These are phyloP conservation scores for Phymorhynchus buccinoides DNA, from an alignment of 1,140 invertebrate genomes.

Conservation along the genomic window DNA sequence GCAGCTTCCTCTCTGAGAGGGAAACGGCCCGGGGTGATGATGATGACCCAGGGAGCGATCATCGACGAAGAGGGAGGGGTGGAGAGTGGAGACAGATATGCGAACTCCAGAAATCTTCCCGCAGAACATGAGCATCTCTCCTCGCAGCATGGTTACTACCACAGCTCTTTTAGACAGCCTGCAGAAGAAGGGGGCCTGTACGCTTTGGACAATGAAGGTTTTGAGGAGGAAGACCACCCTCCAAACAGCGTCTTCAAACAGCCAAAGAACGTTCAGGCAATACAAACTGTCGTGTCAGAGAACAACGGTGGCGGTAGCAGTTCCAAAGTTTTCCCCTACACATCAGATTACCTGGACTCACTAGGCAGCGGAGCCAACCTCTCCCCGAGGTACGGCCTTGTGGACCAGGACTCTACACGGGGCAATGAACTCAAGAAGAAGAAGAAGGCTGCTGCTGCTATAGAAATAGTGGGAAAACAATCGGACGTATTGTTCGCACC, in stretches of 20 bases:
- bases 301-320: not conserved
- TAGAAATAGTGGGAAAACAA: not conserved
- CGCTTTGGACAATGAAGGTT: not conserved
- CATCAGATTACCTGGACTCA: not conserved
- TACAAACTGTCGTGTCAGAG: not conserved
- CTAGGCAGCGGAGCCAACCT: not conserved
- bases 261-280: not conserved
- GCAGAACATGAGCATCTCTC: not conserved
- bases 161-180: not conserved
- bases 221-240: not conserved
- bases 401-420: not conserved
- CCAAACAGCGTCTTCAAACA: not conserved
- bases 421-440: not conserved
- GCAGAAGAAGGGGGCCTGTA: not conserved
- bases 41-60: not conserved
- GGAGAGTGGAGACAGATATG: not conserved
- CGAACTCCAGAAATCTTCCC: not conserved
- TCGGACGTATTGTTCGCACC: slow-evolving; percentile 4
- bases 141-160: no score
- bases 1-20: not conserved
- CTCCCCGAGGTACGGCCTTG: no score
- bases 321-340: slow-evolving; percentile 13
- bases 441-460: not conserved
- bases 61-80: not conserved
- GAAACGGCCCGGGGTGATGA: not conserved